Evolutionary conservation across 2,797 vertebrate species (phyloP), one percentile per base, ranked within the genome.

Genomic region (Cossypha niveicapilla): DNA sequence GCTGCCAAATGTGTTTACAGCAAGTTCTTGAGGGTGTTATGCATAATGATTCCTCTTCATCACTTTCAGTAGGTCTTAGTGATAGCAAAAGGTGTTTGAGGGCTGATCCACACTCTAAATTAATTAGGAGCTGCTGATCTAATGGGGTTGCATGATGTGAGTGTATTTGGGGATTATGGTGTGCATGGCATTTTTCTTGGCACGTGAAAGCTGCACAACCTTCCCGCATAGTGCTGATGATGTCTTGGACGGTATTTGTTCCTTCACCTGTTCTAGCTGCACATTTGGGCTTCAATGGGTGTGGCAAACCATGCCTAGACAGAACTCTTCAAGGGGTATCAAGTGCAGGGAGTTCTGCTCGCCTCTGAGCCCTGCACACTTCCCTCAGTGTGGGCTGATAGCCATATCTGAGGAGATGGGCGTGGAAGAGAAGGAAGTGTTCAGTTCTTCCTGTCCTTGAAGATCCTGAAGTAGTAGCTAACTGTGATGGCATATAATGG

Each of bases 1-100:
- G 75, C 77, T 91, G 81, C 88, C 81, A 92, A 68, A 77, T 79
- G 63, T 96, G 83, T 92, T 96, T 95, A 91, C 85, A 94, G 89
- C 68, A 71, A 83, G 86, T 87, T 95, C 76, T 84, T 70, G 75
- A 7, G n/a, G 42, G 89, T 94, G 92, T 80, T 81, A 56, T 42
- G 75, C 67, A 82, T 91, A 75, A 93, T 83, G 66, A 90, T 53
- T 66, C 35, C 54, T 80, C 86, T 89, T 92, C 51, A 90, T 89
- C 81, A 35, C 54, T 88, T 90, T 66, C 45, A 63, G 65, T 41
- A 62, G 41, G 56, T 83, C 66, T 83, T 89, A 9, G 32, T 78
- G 86, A 35, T 68, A 85, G 86, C 72, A 84, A 83, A 91, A 93
- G 47, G 75, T 72, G 62, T 84, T 93, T 73, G 75, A 82, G 84